A percentile compares a stretch with the other conserved stretches of the same genome.
Evolutionary conservation across 2,888 invertebrate species (phyloP).

Genomic region (Nemapogon koenigi): DNA sequence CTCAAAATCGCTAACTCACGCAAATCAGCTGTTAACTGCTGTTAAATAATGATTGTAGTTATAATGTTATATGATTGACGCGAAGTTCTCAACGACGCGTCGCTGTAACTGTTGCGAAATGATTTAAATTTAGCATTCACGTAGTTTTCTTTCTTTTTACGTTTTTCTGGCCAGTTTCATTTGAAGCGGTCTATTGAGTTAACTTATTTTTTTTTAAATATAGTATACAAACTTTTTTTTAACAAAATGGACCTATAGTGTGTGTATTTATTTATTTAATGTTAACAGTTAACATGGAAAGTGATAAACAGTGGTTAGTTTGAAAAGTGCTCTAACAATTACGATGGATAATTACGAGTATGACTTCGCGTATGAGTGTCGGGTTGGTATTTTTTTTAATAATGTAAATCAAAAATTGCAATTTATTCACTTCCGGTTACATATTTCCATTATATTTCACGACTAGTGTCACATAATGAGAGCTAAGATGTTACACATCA

Average conservation of each 20-base stretch:
- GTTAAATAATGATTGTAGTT: not conserved
- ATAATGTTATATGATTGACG: not conserved
- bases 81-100: not conserved
- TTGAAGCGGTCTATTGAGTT: too few species aligned
- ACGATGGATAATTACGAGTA: slow-evolving; percentile 65
- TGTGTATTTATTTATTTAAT: too few species aligned
- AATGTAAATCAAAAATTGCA: too few species aligned
- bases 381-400: slow-evolving; percentile 58
- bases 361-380: slow-evolving; percentile 71
- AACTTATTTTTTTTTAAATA: not conserved
- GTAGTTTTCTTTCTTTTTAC: slow-evolving; percentile 41
- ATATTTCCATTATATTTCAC: too few species aligned
- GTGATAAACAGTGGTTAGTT: not conserved
- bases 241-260: not conserved
- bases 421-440: too few species aligned
- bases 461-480: too few species aligned
- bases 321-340: slow-evolving; percentile 1
- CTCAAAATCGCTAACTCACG: not conserved
- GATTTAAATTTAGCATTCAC: slow-evolving; percentile 48
- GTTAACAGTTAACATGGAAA: too few species aligned
- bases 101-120: slow-evolving; percentile 38
- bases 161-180: slow-evolving; percentile 43
- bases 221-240: not conserved
- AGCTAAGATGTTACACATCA: too few species aligned
- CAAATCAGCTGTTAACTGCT: slow-evolving; percentile 5